Conservation (phyloP, 1,140 invertebrate genomes). For the Drosophila insularis region DNA sequence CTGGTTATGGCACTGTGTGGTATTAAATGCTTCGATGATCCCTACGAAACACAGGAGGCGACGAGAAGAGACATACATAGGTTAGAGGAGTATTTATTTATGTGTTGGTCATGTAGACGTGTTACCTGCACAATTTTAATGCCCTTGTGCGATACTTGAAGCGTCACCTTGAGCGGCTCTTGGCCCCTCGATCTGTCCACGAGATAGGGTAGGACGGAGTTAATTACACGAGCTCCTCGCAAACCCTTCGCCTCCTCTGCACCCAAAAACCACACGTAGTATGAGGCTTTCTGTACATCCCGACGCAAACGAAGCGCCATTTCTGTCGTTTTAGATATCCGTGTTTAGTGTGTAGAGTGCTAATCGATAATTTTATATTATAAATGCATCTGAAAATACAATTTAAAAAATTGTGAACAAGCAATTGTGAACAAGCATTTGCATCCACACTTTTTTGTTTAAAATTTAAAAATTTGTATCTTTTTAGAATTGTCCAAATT, state of each 20-base stretch:
- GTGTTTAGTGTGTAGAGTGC: neutral
- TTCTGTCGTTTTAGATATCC: conserved; percentile 22
- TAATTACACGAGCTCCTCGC: conserved; percentile 90
- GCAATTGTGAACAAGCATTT: neutral
- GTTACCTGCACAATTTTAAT: conserved; percentile 93
- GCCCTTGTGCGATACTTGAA: conserved; percentile 95
- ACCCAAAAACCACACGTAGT: conserved; percentile 99
- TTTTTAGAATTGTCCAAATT: too few species aligned
- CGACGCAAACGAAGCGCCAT: conserved; percentile 89
- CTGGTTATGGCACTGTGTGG: conserved; percentile 96
- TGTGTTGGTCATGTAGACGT: neutral
- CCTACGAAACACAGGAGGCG: conserved; percentile 63
- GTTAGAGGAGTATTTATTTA: neutral
- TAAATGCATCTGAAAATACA: conserved; percentile 6
- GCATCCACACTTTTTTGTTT: neutral
- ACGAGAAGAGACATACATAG: neutral
- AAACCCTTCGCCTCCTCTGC: conserved; percentile 96
- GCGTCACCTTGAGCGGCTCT: conserved; percentile 95
- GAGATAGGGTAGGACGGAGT: conserved; percentile 92
- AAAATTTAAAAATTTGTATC: too few species aligned
- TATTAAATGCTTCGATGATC: conserved; percentile 95
- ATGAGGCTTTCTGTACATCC: conserved; percentile 97
- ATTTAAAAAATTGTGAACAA: neutral
- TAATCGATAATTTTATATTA: neutral
- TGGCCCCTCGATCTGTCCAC: conserved; percentile 92